These are phyloP conservation scores for Scaptodrosophila latifasciaeformis DNA, from an alignment of 2,888 invertebrate species.

Conservation along the genomic window DNA sequence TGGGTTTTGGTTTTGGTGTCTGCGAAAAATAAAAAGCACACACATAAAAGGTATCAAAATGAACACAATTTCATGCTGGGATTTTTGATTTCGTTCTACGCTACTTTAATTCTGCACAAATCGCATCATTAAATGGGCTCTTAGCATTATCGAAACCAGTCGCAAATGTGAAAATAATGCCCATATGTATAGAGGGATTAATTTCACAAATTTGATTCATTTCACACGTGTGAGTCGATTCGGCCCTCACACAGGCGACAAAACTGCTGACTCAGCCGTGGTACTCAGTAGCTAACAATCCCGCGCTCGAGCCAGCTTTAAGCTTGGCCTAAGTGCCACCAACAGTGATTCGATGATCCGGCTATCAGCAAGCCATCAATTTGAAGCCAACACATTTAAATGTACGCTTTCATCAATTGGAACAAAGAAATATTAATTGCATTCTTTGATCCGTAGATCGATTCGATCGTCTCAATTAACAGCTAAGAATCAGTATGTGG, in stretches of 20 bases:
- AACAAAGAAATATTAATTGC: constrained; percentile 61
- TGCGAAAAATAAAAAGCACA: constrained; percentile 45
- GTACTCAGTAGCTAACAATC: constrained; percentile 31
- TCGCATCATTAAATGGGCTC: constrained; percentile 5
- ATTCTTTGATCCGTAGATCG: constrained; percentile 23
- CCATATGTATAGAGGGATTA: constrained; percentile 27
- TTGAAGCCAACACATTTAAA: constrained; percentile 45
- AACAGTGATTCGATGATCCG: not conserved
- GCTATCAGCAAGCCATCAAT: constrained; percentile 15
- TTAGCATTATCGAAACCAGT: constrained; percentile 2
- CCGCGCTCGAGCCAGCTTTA: not conserved
- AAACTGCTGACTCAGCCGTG: constrained; percentile 21
- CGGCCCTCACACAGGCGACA: constrained; percentile 8
- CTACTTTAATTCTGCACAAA: constrained; percentile 54
- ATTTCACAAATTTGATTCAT: constrained; percentile 15
- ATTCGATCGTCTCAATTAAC: constrained; percentile 12
- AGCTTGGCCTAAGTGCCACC: constrained; percentile 7
- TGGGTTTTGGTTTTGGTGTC: constrained; percentile 17
- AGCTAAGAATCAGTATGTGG: constrained; percentile 32
- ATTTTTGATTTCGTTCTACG: constrained; percentile 58
- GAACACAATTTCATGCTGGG: constrained; percentile 58
- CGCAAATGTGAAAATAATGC: constrained; percentile 47
- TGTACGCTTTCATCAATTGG: constrained; percentile 49
- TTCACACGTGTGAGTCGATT: constrained; percentile 21
- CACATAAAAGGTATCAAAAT: constrained; percentile 45